phyloP scores from a whole-genome alignment of 2,797 vertebrate genomes.

The Notolabrus celidotus region DNA sequence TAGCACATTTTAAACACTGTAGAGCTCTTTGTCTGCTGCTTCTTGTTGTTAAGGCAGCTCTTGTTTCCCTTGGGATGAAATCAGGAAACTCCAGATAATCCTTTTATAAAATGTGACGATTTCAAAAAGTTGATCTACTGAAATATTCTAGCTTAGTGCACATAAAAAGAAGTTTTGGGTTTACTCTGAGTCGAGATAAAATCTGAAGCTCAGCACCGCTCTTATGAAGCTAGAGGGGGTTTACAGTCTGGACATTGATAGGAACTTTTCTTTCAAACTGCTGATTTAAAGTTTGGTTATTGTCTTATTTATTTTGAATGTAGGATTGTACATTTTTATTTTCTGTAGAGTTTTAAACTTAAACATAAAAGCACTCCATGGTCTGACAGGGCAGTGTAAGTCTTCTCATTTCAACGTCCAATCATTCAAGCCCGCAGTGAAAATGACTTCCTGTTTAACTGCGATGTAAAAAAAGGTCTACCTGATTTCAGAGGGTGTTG shows the following conservation, averaged over 20 bases:
- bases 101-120: too few relatives aligned
- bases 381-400: background rate
- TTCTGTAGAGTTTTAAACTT: too few relatives aligned
- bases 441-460: too few relatives aligned
- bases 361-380: background rate
- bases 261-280: constrained; percentile 1
- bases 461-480: too few relatives aligned
- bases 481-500: too few relatives aligned
- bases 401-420: background rate
- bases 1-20: background rate
- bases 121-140: too few relatives aligned
- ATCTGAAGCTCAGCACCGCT: background rate
- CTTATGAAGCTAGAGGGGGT: background rate
- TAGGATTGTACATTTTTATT: background rate
- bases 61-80: background rate
- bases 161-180: background rate
- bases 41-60: constrained; percentile 16
- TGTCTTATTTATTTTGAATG: constrained; percentile 14
- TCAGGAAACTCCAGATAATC: background rate
- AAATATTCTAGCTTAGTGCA: too few relatives aligned
- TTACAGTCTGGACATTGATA: background rate
- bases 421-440: background rate
- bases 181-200: background rate
- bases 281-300: background rate
- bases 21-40: background rate